These are phyloP conservation scores for Eciton burchellii DNA, from an alignment of 1,140 invertebrate genomes.

Conservation along the genomic window DNA sequence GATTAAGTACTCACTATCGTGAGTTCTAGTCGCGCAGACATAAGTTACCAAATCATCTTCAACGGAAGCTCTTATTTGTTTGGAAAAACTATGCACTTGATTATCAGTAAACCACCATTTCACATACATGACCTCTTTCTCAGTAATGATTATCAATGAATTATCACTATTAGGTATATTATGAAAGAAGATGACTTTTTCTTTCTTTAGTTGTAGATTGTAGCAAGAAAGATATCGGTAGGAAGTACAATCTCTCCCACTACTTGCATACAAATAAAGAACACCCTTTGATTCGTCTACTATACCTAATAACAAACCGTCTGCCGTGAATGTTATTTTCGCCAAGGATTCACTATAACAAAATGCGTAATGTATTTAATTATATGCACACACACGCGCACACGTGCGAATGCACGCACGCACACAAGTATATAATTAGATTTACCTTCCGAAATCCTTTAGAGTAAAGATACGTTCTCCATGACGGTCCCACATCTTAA, in stretches of 20 bases:
- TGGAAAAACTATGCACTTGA: slow-evolving; percentile 72
- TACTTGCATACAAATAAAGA: slow-evolving; percentile 71
- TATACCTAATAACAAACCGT: slow-evolving; percentile 72
- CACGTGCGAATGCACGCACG: no score
- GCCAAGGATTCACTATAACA: slow-evolving; percentile 68
- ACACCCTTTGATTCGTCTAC: slow-evolving; percentile 74
- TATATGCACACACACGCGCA: background rate
- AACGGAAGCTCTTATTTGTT: slow-evolving; percentile 67
- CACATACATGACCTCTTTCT: slow-evolving; percentile 75
- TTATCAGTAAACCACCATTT: slow-evolving; percentile 73
- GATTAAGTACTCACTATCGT: slow-evolving; percentile 81
- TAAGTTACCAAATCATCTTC: slow-evolving; percentile 70
- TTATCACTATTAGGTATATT: slow-evolving; percentile 68
- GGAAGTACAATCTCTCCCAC: slow-evolving; percentile 42
- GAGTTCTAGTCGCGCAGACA: slow-evolving; percentile 79
- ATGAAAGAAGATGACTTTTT: slow-evolving; percentile 77
- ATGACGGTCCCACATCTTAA: slow-evolving; percentile 77
- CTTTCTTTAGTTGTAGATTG: slow-evolving; percentile 71
- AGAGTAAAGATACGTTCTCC: slow-evolving; percentile 55
- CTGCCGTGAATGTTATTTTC: slow-evolving; percentile 76
- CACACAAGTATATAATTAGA: background rate
- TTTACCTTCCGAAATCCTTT: background rate
- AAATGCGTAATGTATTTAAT: background rate
- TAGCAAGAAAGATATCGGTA: slow-evolving; percentile 72
- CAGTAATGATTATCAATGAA: slow-evolving; percentile 79